Evolutionary conservation across 2,888 invertebrate species (phyloP).

Genomic region (Apotomis capreana): DNA sequence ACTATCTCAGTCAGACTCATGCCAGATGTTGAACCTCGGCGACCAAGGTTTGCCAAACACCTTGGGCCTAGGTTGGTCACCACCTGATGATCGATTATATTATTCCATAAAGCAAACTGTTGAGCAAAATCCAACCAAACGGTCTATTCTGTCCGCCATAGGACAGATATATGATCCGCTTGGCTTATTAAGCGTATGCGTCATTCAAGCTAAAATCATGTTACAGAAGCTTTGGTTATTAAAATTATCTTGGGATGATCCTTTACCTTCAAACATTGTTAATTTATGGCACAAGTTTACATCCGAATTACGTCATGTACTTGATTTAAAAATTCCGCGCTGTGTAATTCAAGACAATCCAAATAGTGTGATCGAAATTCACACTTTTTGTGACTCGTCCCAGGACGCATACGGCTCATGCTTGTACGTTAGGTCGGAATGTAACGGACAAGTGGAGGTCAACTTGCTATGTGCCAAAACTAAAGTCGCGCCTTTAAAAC

Average conservation of each 20-base stretch:
- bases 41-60: constrained; percentile 18
- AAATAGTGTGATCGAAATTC: constrained; percentile 20
- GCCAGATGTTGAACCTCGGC: constrained; percentile 13
- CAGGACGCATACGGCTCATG: constrained; percentile 27
- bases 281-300: constrained; percentile 7
- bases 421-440: constrained; percentile 12
- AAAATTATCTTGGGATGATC: constrained; percentile 23
- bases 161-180: constrained; percentile 37
- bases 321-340: background rate
- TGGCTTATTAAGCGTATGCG: constrained; percentile 27
- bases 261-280: constrained; percentile 2
- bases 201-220: constrained; percentile 34
- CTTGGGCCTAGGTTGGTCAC: constrained; percentile 28
- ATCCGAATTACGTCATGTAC: background rate
- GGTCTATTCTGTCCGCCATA: too few species aligned
- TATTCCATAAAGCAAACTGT: too few species aligned
- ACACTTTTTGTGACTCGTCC: constrained; percentile 28
- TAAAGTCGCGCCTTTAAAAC: constrained; percentile 35
- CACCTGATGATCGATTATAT: constrained; percentile 7
- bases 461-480: too few species aligned
- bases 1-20: constrained; percentile 19
- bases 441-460: too few species aligned
- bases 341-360: background rate
- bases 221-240: constrained; percentile 33
- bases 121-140: too few species aligned